Conservation (phyloP, 1,140 invertebrate species). For the Macrobrachium nipponense region DNA sequence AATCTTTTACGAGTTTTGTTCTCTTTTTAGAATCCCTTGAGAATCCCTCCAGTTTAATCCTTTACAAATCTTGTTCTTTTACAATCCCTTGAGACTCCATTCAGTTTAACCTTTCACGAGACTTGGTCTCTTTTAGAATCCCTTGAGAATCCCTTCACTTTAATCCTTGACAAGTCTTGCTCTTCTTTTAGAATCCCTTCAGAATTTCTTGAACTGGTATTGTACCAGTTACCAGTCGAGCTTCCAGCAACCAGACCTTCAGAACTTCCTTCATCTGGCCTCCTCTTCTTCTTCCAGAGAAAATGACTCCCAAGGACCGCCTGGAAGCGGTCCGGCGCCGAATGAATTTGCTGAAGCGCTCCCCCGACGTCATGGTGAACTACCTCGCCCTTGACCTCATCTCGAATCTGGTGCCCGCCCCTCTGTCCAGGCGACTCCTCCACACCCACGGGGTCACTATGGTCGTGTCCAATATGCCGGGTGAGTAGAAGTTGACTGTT, state of each 20-base stretch:
- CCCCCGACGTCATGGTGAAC: conserved; percentile 44
- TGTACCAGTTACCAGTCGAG: not conserved
- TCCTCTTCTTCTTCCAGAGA: not conserved
- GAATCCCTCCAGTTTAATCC: no score
- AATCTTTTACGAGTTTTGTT: no score
- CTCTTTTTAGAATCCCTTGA: no score
- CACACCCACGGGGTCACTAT: conserved; percentile 48
- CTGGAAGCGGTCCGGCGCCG: conserved; percentile 3
- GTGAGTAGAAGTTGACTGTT: conserved; percentile 5
- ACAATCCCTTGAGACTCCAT: no score
- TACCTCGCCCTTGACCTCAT: conserved; percentile 25
- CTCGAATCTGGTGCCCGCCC: conserved; percentile 29
- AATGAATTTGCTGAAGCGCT: conserved; percentile 14
- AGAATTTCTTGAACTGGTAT: not conserved
- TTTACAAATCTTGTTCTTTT: no score
- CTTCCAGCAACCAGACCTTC: not conserved
- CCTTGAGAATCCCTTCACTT: not conserved
- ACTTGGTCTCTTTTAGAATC: not conserved
- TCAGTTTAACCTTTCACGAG: no score
- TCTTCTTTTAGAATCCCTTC: not conserved
- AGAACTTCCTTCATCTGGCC: not conserved
- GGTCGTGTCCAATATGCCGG: conserved; percentile 40
- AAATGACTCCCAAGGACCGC: conserved; percentile 6
- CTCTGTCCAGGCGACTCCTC: conserved; percentile 29
- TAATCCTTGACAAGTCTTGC: not conserved